Percentiles rank a stretch among this genome's conserved stretches.
These are phyloP conservation scores for Henricia sp. DNA, from an alignment of 53 echinoderm and acorn worm genomes.

Conservation along the genomic window DNA sequence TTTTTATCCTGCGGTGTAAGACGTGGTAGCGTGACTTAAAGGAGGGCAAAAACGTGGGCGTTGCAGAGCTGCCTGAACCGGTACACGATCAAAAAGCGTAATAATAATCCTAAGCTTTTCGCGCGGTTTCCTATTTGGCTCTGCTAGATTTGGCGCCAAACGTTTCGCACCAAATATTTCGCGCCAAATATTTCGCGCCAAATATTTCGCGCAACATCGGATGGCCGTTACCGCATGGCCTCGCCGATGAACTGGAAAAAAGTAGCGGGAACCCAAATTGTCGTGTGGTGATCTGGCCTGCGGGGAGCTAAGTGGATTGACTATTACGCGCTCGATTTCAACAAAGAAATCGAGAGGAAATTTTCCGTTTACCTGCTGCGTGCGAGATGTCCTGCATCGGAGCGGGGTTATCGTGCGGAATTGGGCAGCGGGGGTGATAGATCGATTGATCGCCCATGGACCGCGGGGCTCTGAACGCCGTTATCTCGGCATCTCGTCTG, in stretches of 20 bases:
- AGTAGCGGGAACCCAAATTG: background rate
- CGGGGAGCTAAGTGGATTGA: background rate
- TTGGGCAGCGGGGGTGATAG: background rate
- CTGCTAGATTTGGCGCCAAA: background rate
- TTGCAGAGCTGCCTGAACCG: too few relatives aligned
- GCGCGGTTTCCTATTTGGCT: background rate
- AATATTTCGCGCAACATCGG: background rate
- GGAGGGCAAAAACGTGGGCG: background rate
- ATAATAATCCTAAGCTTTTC: background rate
- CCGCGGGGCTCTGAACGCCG: background rate
- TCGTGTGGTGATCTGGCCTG: background rate
- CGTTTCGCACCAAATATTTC: too few relatives aligned
- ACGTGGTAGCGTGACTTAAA: background rate
- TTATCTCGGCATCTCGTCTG: too few relatives aligned
- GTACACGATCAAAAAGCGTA: background rate
- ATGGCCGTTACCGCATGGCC: background rate
- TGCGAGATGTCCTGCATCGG: background rate
- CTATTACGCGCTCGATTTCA: constrained; percentile 12
- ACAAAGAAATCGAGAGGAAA: background rate
- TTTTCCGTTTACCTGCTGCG: background rate
- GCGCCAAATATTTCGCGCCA: too few relatives aligned
- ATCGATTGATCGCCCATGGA: constrained; percentile 4
- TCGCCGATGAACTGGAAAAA: background rate
- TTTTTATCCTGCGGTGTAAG: too few relatives aligned
- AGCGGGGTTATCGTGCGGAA: background rate